These are phyloP conservation scores for Nezara viridula DNA, from an alignment of 2,888 invertebrate genomes.

Conservation along the genomic window DNA sequence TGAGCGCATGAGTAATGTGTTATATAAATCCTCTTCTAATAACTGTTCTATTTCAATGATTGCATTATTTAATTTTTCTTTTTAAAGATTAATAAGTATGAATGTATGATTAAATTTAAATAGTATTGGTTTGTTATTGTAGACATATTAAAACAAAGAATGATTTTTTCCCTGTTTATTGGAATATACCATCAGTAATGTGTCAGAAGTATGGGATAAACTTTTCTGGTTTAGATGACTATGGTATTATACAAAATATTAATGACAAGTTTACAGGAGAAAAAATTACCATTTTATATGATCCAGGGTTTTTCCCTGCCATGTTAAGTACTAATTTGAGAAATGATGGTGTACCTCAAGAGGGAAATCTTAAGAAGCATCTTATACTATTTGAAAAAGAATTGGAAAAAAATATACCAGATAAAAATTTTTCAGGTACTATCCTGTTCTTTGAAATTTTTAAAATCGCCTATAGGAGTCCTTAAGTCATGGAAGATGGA, in stretches of 20 bases:
- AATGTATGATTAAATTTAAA: not conserved
- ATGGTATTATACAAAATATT: slow-evolving; percentile 77
- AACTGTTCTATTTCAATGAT: no score
- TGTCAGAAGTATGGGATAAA: slow-evolving; percentile 76
- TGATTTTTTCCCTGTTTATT: slow-evolving; percentile 72
- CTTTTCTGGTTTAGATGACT: slow-evolving; percentile 74
- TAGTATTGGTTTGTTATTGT: not conserved
- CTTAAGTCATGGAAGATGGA: not conserved
- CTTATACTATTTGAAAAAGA: slow-evolving; percentile 73
- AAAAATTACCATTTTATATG: slow-evolving; percentile 79
- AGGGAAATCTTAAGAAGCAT: slow-evolving; percentile 78
- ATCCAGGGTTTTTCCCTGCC: slow-evolving; percentile 74
- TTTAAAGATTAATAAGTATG: no score
- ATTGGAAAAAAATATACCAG: slow-evolving; percentile 75
- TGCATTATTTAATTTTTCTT: no score
- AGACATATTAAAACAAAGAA: slow-evolving; percentile 62
- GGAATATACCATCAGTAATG: slow-evolving; percentile 85
- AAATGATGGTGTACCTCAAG: slow-evolving; percentile 85
- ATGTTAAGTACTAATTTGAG: slow-evolving; percentile 68
- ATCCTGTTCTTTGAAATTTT: not conserved
- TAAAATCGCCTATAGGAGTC: not conserved
- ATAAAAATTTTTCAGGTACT: slow-evolving; percentile 74
- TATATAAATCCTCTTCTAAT: not conserved
- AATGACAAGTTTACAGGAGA: slow-evolving; percentile 78
- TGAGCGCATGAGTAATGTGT: not conserved